Percentiles rank a stretch among this genome's conserved stretches.
Evolutionary conservation across 2,888 invertebrate genomes (phyloP).

Genomic region (Schizotus pectinicornis): DNA sequence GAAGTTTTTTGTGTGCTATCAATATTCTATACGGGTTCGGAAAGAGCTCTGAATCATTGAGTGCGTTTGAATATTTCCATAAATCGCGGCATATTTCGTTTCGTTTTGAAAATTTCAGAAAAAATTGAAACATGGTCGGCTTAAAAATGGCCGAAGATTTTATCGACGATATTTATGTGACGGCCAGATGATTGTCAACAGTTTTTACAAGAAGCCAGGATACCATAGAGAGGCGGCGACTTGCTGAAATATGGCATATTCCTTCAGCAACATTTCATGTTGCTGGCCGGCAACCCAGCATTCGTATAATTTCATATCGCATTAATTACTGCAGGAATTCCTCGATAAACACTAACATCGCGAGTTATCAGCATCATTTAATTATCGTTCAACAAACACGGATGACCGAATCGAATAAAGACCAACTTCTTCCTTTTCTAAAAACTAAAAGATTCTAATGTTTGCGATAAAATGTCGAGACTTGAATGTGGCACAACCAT

Average conservation of each 20-base stretch:
- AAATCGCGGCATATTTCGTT: too few relatives aligned
- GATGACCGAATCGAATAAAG: not conserved
- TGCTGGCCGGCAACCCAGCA: too few relatives aligned
- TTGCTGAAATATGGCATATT: constrained; percentile 10
- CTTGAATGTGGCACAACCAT: not conserved
- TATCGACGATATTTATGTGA: constrained; percentile 42
- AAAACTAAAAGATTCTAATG: too few relatives aligned
- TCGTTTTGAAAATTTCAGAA: not conserved
- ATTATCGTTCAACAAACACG: constrained; percentile 8
- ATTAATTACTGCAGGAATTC: constrained; percentile 1
- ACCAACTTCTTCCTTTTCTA: not conserved
- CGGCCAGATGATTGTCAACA: constrained; percentile 37
- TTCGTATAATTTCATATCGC: too few relatives aligned
- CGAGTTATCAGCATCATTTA: not conserved
- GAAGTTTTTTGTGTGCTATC: too few relatives aligned
- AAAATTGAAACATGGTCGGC: constrained; percentile 29
- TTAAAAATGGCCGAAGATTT: constrained; percentile 37
- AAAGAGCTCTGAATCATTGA: too few relatives aligned
- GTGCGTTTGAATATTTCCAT: too few relatives aligned
- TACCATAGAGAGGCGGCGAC: constrained; percentile 1
- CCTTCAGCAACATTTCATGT: not conserved
- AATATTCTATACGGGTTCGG: too few relatives aligned
- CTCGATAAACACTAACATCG: too few relatives aligned
- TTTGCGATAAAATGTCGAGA: not conserved
- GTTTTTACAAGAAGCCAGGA: constrained; percentile 31